These are phyloP conservation scores for Lagenorhynchus albirostris DNA, from an alignment of 2,113 vertebrate species.

Conservation along the genomic window DNA sequence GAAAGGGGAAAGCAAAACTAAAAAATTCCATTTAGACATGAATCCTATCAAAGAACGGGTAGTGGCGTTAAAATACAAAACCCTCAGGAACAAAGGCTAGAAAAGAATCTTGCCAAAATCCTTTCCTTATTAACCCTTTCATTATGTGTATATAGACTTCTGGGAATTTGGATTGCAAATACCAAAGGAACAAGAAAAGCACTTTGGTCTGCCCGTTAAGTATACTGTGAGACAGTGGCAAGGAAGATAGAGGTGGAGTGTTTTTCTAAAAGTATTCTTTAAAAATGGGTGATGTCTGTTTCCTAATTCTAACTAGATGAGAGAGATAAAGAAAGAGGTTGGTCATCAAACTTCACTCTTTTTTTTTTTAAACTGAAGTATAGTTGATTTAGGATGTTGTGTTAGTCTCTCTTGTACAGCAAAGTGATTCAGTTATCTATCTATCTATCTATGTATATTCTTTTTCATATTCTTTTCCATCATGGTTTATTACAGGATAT, in stretches of 20 bases:
- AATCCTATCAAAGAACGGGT: background rate
- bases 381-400: no score
- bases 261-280: background rate
- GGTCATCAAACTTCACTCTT: background rate
- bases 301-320: background rate
- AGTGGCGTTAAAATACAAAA: background rate
- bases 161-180: background rate
- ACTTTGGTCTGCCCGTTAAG: background rate
- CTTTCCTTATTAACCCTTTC: background rate
- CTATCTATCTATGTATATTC: no score
- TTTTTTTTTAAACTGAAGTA: no score
- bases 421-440: no score
- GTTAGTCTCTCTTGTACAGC: no score
- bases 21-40: background rate
- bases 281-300: background rate
- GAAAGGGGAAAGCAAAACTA: background rate
- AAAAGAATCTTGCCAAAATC: background rate
- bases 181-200: background rate
- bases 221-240: background rate
- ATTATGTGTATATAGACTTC: background rate
- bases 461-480: no score
- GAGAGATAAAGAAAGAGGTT: background rate
- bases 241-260: background rate
- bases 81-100: background rate
- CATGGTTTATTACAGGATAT: no score